These are phyloP conservation scores for Actinia equina DNA, from an alignment of 64 coral and sea anemone genomes.

Conservation along the genomic window DNA sequence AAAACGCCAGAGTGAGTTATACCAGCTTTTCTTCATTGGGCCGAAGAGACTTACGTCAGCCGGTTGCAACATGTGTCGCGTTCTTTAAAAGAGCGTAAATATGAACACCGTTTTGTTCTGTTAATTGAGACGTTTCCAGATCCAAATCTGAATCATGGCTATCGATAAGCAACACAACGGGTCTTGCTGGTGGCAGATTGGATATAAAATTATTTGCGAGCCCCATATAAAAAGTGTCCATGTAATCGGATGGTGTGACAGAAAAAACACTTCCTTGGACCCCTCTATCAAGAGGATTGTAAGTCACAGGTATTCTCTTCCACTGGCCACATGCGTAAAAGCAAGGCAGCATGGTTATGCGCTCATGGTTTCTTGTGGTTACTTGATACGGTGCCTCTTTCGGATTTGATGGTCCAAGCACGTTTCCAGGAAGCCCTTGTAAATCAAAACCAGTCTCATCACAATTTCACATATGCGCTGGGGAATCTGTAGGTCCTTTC, in stretches of 20 bases:
- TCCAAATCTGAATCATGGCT: neutral
- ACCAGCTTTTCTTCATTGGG: slow-evolving; percentile 31
- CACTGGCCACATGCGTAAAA: slow-evolving; percentile 53
- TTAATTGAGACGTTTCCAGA: slow-evolving; percentile 21
- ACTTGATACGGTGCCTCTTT: slow-evolving; percentile 37
- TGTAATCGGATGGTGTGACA: neutral
- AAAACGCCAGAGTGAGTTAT: neutral
- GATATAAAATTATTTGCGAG: slow-evolving; percentile 37
- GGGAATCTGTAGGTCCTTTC: neutral
- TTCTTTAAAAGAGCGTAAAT: slow-evolving; percentile 38
- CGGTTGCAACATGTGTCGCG: slow-evolving; percentile 22
- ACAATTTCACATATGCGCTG: slow-evolving; percentile 32
- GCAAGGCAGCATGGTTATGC: slow-evolving; percentile 45
- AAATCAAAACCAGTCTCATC: slow-evolving; percentile 41
- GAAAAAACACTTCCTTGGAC: slow-evolving; percentile 53
- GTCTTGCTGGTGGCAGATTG: slow-evolving; percentile 28
- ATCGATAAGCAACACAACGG: slow-evolving; percentile 26
- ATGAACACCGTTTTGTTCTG: slow-evolving; percentile 9
- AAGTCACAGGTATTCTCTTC: slow-evolving; percentile 1
- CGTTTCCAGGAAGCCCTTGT: slow-evolving; percentile 27
- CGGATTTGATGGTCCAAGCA: slow-evolving; percentile 13
- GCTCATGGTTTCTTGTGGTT: slow-evolving; percentile 22
- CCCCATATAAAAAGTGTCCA: slow-evolving; percentile 46
- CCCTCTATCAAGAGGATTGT: slow-evolving; percentile 53
- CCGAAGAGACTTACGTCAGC: slow-evolving; percentile 36